phyloP scores from a whole-genome alignment of 1,140 invertebrate genomes.

The Diplogasteroides magnus region DNA sequence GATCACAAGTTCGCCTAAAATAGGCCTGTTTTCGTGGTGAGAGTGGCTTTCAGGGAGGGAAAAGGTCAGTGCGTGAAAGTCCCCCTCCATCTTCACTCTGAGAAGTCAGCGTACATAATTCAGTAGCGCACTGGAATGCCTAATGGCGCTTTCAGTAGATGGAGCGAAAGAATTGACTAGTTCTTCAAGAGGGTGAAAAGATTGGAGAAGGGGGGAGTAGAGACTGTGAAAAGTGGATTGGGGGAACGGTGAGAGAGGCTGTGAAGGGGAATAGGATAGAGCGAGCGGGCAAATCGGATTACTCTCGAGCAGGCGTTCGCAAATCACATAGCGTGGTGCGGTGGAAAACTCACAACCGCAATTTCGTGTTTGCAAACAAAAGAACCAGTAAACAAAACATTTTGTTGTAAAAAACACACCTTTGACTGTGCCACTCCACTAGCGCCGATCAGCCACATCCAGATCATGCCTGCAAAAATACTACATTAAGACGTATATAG shows the following conservation, averaged over 20 bases:
- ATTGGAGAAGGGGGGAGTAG: not conserved
- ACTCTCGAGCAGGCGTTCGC: not conserved
- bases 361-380: not conserved
- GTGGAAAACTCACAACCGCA: constrained; percentile 1
- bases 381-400: not conserved
- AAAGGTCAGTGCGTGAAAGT: too few species aligned
- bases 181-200: constrained; percentile 1
- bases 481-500: too few species aligned
- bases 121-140: too few species aligned
- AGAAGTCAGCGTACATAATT: too few species aligned
- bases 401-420: constrained; percentile 17
- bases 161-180: too few species aligned
- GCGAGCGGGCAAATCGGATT: not conserved
- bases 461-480: constrained; percentile 20
- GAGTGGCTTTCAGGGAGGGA: too few species aligned
- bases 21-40: too few species aligned
- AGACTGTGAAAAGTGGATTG: not conserved
- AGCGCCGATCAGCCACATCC: constrained; percentile 37
- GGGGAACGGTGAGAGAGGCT: not conserved
- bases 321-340: not conserved
- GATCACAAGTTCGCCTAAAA: too few species aligned
- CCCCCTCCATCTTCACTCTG: too few species aligned
- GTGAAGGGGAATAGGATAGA: not conserved
- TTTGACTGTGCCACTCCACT: constrained; percentile 35
- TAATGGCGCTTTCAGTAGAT: too few species aligned